Evolutionary conservation across 2,888 invertebrate genomes (phyloP), one percentile per base, ranked within the genome.

Genomic region (Athetis lepigone): DNA sequence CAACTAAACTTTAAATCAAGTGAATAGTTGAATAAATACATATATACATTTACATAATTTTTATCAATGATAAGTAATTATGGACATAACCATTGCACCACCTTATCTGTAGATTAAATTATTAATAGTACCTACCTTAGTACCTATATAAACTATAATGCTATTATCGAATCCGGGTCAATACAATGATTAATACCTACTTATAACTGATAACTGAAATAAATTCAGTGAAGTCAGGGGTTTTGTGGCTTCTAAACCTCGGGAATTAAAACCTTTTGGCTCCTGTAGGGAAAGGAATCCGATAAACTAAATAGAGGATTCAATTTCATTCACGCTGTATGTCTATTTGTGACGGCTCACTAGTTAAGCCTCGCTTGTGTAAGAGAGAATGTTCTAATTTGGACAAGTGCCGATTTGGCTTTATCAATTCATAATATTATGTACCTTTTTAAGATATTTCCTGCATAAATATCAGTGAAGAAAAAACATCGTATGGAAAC

Each of bases 121-220:
- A 29, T 43, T 11, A 21, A 23, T 19, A 29, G 13, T 37, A 40
- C 9, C 7, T 55, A 18, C 33, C n/a, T 37, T 25, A 19, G 13
- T n/a, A 37, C 4, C 8, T 29, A 36, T 29, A 25, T 33, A 33
- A 36, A 70, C 40, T 37, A 23, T 47, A 9, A 52, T 11, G 51
- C 16, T 56, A 9, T 7, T 58, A 66, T 71, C 66, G 37, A 70
- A 70, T 70, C 72, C 67, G 72, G 72, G 54, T 66, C 67, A 72
- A 70, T n/a, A n/a, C n/a, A n/a, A 36, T 66, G 0, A 59, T 60
- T 45, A 2, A 7, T 45, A 43, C 16, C 19, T 25, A 11, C 6
- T 16, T 36, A 16, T 4, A 13, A 36, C 7, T 29, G 61, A 46
- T 64, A 19, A 21, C 1, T 39, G 5, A 29, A 19, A 29, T 45